Evolutionary conservation across 1,140 invertebrate species (phyloP).

Genomic region (Scaptomyza montana): DNA sequence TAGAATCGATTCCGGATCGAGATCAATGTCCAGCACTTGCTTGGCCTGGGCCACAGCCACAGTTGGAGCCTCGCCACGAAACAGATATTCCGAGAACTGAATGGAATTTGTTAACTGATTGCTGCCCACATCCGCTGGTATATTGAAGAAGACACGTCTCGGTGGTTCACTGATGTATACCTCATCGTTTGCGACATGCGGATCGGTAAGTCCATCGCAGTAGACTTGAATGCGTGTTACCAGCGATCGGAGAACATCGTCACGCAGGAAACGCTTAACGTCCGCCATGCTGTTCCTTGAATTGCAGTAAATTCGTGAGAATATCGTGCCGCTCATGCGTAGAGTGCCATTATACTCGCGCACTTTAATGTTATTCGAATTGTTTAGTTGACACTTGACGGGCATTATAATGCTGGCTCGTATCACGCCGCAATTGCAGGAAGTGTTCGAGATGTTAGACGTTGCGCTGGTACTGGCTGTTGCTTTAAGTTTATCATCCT

Average conservation of each 20-base stretch:
- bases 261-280: constrained; percentile 73
- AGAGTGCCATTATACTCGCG: constrained; percentile 70
- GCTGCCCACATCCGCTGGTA: constrained; percentile 44
- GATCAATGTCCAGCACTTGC: constrained; percentile 75
- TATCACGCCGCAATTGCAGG: constrained; percentile 34
- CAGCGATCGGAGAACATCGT: constrained; percentile 78
- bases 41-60: constrained; percentile 76
- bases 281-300: constrained; percentile 70
- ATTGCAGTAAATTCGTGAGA: constrained; percentile 71
- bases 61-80: constrained; percentile 77
- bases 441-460: background rate
- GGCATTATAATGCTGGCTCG: constrained; percentile 71
- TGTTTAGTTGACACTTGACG: constrained; percentile 69
- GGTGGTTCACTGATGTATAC: constrained; percentile 78
- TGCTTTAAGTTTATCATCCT: constrained; percentile 52
- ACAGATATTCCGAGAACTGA: constrained; percentile 81
- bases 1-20: constrained; percentile 64
- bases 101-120: constrained; percentile 19
- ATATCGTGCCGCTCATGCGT: constrained; percentile 68
- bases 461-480: constrained; percentile 4
- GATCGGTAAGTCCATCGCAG: constrained; percentile 79
- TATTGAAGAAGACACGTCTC: constrained; percentile 71
- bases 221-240: constrained; percentile 80
- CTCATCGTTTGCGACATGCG: constrained; percentile 63
- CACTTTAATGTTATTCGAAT: constrained; percentile 58